Evolutionary conservation across 2,113 vertebrate genomes (phyloP).

Genomic region (Sebastes schlegelii): DNA sequence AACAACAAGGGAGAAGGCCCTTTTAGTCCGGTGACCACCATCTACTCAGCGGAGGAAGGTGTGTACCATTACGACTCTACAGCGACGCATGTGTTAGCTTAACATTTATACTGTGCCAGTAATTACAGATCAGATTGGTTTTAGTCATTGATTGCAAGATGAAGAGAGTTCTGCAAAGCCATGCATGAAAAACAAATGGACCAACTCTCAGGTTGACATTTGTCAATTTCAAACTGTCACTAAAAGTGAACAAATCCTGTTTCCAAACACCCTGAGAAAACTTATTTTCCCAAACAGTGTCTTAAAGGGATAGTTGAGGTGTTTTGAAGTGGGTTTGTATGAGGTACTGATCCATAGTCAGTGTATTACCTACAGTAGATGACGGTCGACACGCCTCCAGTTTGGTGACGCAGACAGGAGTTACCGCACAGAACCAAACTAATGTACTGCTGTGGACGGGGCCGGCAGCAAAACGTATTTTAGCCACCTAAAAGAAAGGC

Average conservation of each 20-base stretch:
- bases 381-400: no score
- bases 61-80: constrained; percentile 10
- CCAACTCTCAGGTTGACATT: not conserved
- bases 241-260: not conserved
- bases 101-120: not conserved
- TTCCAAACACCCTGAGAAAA: not conserved
- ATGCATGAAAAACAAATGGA: not conserved
- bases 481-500: no score
- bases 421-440: no score
- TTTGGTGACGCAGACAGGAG: no score
- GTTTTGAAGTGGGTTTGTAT: no score
- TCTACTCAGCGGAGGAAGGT: constrained; percentile 98
- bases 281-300: not conserved
- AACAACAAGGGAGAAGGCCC: constrained; percentile 96
- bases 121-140: not conserved
- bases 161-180: not conserved
- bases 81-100: not conserved
- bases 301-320: no score
- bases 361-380: no score
- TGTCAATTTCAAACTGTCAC: not conserved
- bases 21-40: constrained; percentile 90
- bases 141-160: not conserved
- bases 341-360: no score
- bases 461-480: no score
- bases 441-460: no score